Percentiles rank a stretch among this genome's conserved stretches.
These are phyloP conservation scores for Automeris io DNA, from an alignment of 2,888 invertebrate species.

Conservation along the genomic window DNA sequence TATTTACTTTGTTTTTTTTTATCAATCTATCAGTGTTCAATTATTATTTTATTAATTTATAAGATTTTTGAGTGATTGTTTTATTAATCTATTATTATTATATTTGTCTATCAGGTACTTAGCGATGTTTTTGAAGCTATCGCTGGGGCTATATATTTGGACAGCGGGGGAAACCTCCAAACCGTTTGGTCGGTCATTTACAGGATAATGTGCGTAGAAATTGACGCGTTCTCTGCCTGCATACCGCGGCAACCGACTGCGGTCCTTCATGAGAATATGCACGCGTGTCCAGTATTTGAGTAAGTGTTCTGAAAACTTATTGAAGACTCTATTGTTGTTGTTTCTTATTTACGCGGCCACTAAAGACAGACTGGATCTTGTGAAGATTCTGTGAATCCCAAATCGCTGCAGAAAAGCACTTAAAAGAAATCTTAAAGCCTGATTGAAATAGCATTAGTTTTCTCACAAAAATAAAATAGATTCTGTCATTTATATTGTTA, in stretches of 20 bases:
- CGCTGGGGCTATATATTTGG: constrained; percentile 93
- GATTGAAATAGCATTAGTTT: too few relatives aligned
- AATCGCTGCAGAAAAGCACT: too few relatives aligned
- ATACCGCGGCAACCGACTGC: constrained; percentile 95
- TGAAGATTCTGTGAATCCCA: too few relatives aligned
- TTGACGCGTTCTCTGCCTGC: constrained; percentile 86
- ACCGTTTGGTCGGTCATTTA: constrained; percentile 90
- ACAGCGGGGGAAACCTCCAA: constrained; percentile 84
- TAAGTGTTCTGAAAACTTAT: constrained; percentile 55
- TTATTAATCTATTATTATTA: neutral
- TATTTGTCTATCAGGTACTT: constrained; percentile 78
- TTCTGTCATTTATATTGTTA: too few relatives aligned
- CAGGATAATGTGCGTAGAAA: constrained; percentile 89
- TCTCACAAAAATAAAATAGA: too few relatives aligned
- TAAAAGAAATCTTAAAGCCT: too few relatives aligned
- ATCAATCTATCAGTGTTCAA: too few relatives aligned
- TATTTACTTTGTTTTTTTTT: too few relatives aligned
- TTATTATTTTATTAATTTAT: too few relatives aligned
- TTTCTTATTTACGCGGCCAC: too few relatives aligned
- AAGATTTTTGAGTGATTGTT: too few relatives aligned
- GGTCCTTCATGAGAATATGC: constrained; percentile 87
- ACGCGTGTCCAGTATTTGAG: constrained; percentile 85
- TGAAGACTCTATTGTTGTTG: constrained; percentile 1
- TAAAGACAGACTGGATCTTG: too few relatives aligned
- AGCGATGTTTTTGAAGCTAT: constrained; percentile 97